phyloP scores from a whole-genome alignment of 92 coral and sea anemone species.

The Siderastrea radians region DNA sequence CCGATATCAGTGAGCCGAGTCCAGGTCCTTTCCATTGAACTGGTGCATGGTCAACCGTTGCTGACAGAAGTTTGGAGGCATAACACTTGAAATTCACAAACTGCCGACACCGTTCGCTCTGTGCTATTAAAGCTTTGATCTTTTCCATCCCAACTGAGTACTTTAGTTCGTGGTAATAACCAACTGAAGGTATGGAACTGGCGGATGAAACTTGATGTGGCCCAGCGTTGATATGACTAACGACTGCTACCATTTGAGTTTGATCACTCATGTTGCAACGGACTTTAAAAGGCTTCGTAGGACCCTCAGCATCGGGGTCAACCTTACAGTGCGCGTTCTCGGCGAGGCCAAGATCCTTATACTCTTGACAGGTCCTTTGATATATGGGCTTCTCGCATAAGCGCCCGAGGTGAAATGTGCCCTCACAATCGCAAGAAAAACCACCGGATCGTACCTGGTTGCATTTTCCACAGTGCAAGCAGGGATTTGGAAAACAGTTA shows the following conservation, averaged over 20 bases:
- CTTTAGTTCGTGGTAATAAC: conserved; percentile 68
- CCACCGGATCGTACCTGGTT: conserved; percentile 50
- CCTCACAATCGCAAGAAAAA: conserved; percentile 85
- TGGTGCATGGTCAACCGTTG: conserved; percentile 62
- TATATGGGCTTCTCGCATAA: conserved; percentile 82
- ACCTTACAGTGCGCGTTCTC: conserved; percentile 86
- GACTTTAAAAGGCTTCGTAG: conserved; percentile 65
- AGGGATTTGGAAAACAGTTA: conserved; percentile 87
- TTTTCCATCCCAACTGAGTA: conserved; percentile 63
- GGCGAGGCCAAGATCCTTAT: conserved; percentile 84
- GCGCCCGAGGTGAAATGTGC: conserved; percentile 80
- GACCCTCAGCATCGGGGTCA: conserved; percentile 87
- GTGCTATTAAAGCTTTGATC: conserved; percentile 74
- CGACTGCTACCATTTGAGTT: conserved; percentile 57
- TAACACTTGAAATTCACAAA: conserved; percentile 85
- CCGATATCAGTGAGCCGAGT: conserved; percentile 30
- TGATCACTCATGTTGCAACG: conserved; percentile 85
- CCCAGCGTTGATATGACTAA: conserved; percentile 66
- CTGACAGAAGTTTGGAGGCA: conserved; percentile 70
- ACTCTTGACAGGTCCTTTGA: conserved; percentile 87
- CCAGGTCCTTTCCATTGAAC: conserved; percentile 73
- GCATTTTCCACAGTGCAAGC: conserved; percentile 77
- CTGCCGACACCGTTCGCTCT: conserved; percentile 88
- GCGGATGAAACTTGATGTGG: conserved; percentile 5
- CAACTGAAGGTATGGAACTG: not conserved